phyloP scores from a whole-genome alignment of 2,113 vertebrate species.

The Boulengerochromis microlepis region DNA sequence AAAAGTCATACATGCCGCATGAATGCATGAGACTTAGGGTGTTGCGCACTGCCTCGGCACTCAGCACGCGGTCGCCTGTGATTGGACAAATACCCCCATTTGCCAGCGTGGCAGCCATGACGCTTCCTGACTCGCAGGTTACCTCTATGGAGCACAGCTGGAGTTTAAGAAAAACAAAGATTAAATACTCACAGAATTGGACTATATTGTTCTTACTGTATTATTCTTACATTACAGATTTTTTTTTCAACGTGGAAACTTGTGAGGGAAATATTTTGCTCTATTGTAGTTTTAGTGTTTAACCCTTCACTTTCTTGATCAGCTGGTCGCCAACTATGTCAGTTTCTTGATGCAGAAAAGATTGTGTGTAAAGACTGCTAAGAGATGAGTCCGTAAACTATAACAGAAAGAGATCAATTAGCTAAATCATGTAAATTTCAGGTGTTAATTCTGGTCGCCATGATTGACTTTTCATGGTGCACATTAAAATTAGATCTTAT shows the following conservation, averaged over 20 bases:
- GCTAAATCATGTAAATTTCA: not conserved
- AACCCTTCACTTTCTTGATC: not conserved
- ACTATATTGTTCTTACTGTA: not conserved
- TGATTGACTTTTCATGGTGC: not conserved
- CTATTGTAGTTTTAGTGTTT: not conserved
- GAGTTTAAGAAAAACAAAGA: not conserved
- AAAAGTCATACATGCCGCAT: constrained; percentile 91
- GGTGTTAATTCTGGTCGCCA: not conserved
- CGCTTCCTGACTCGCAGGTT: constrained; percentile 83
- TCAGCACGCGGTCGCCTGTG: constrained; percentile 82
- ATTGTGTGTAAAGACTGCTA: not conserved
- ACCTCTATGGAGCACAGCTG: constrained; percentile 87
- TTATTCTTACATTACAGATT: not conserved
- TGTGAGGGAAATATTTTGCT: not conserved
- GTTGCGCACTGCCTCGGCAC: constrained; percentile 82
- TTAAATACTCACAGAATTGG: not conserved
- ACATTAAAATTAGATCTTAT: not conserved
- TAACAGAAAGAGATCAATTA: not conserved
- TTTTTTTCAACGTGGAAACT: not conserved
- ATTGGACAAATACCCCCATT: constrained; percentile 89
- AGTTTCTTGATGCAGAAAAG: not conserved
- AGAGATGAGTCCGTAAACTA: not conserved
- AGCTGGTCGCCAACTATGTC: not conserved
- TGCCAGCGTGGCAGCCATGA: constrained; percentile 86
- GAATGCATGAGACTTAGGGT: constrained; percentile 91